These are phyloP conservation scores for Alloplasta piceator DNA, from an alignment of 2,888 invertebrate species.

Conservation along the genomic window DNA sequence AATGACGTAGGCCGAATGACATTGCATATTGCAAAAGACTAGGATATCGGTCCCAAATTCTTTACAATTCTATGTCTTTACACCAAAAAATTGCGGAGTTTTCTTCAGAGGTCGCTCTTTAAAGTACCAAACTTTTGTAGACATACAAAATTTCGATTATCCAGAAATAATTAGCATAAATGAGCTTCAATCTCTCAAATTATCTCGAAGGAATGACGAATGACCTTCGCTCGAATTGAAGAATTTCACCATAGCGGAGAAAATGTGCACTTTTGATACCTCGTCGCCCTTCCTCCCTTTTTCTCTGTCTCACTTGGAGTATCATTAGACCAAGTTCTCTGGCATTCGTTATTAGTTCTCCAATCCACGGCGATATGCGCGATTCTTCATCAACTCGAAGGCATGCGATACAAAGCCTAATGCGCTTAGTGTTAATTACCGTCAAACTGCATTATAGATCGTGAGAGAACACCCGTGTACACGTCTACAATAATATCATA, in stretches of 20 bases:
- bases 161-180: no score
- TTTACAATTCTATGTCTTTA: no score
- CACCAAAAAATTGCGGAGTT: no score
- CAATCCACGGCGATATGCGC: slow-evolving; percentile 19
- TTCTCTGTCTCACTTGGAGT: slow-evolving; percentile 1
- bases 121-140: no score
- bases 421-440: slow-evolving; percentile 59
- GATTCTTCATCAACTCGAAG: slow-evolving; percentile 34
- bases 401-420: slow-evolving; percentile 24
- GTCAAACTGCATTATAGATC: slow-evolving; percentile 48
- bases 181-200: background rate
- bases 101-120: no score
- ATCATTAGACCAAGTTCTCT: slow-evolving; percentile 35
- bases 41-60: no score
- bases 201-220: slow-evolving; percentile 50
- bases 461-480: background rate
- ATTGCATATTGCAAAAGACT: no score
- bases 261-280: background rate
- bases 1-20: no score
- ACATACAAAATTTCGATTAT: no score
- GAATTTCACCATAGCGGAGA: slow-evolving; percentile 43
- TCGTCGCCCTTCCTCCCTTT: slow-evolving; percentile 11
- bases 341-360: slow-evolving; percentile 46
- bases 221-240: slow-evolving; percentile 23
- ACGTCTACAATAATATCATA: slow-evolving; percentile 22